These are phyloP conservation scores for Anguilla megastoma DNA, from an alignment of 2,797 vertebrate species.

Conservation along the genomic window DNA sequence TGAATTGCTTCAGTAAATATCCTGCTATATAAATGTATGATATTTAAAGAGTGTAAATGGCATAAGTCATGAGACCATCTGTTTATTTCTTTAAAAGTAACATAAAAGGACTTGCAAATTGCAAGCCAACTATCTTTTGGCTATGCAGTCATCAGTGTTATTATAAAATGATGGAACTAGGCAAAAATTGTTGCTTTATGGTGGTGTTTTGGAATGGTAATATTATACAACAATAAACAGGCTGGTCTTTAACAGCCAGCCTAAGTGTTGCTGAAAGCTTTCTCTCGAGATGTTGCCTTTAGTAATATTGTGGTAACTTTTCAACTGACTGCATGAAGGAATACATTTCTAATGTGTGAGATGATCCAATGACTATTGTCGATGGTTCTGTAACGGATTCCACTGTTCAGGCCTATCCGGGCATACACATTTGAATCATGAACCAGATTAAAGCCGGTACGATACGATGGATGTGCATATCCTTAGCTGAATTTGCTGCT, in stretches of 20 bases:
- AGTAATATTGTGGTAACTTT: not conserved
- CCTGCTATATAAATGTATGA: not conserved
- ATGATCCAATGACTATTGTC: not conserved
- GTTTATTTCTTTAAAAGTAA: not conserved
- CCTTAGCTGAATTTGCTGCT: not conserved
- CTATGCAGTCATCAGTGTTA: not conserved
- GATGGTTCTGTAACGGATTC: not conserved
- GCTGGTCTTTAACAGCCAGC: not conserved
- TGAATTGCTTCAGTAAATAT: constrained; percentile 1
- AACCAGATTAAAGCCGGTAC: not conserved
- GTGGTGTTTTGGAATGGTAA: not conserved
- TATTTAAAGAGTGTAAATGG: not conserved
- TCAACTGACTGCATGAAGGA: not conserved
- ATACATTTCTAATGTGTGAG: not conserved
- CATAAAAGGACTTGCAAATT: not conserved
- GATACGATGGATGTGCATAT: not conserved
- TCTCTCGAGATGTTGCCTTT: not conserved
- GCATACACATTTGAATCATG: not conserved
- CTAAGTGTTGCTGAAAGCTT: not conserved
- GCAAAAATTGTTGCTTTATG: constrained; percentile 4
- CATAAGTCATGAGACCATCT: not conserved
- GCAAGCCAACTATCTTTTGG: not conserved
- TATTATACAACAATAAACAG: not conserved
- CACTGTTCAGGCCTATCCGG: not conserved
- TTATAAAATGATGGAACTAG: not conserved